Percentiles rank a stretch among this genome's conserved stretches.
phyloP scores from a whole-genome alignment of 1,140 invertebrate genomes.

The Lerema accius region DNA sequence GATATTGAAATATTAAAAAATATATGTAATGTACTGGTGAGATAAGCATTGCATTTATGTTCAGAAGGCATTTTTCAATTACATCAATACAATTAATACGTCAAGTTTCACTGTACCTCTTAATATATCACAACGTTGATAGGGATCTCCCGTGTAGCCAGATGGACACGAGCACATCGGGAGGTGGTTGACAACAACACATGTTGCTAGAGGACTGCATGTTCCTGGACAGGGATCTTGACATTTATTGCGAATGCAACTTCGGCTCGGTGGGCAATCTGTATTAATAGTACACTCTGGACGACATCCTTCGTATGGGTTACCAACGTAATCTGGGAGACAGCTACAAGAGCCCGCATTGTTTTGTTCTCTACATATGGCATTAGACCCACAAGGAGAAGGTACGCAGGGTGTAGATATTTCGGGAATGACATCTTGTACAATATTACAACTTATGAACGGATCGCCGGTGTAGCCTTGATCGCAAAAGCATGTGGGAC shows the following conservation, averaged over 20 bases:
- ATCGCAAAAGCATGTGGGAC: slow-evolving; percentile 87
- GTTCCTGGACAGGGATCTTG: slow-evolving; percentile 88
- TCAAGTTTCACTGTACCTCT: slow-evolving; percentile 62
- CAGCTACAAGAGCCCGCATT: slow-evolving; percentile 87
- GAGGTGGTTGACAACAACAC: slow-evolving; percentile 88
- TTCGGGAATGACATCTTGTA: slow-evolving; percentile 49
- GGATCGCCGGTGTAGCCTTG: slow-evolving; percentile 84
- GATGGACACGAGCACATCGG: slow-evolving; percentile 87
- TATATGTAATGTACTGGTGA: slow-evolving; percentile 23
- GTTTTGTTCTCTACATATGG: slow-evolving; percentile 86
- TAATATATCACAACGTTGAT: slow-evolving; percentile 78
- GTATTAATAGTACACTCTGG: slow-evolving; percentile 86
- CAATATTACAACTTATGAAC: slow-evolving; percentile 81
- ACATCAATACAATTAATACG: too few species aligned
- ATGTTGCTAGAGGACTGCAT: slow-evolving; percentile 88
- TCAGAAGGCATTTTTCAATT: too few species aligned
- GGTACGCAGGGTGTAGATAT: slow-evolving; percentile 84
- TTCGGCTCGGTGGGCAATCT: slow-evolving; percentile 87
- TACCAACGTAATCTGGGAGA: slow-evolving; percentile 86
- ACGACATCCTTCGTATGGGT: slow-evolving; percentile 88
- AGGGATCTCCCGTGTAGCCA: slow-evolving; percentile 88
- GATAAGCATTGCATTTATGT: too few species aligned
- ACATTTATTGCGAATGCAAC: slow-evolving; percentile 88
- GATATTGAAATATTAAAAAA: neutral
- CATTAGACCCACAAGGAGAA: slow-evolving; percentile 87